These are phyloP conservation scores for Biston betularia DNA, from an alignment of 2,888 invertebrate genomes.

Conservation along the genomic window DNA sequence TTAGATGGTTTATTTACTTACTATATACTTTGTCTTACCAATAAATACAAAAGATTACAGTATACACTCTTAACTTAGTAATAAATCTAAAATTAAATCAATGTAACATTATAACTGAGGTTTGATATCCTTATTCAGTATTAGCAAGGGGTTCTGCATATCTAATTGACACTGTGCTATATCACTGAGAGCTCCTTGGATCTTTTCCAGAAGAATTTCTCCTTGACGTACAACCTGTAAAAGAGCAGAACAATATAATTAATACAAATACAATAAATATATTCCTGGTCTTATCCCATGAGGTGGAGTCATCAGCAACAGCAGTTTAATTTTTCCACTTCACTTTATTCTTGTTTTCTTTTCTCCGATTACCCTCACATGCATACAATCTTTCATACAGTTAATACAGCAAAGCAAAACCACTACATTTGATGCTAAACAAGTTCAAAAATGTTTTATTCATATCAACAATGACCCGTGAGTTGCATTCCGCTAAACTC, in stretches of 20 bases:
- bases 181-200: slow-evolving; percentile 96
- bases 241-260: not conserved
- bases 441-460: too few species aligned
- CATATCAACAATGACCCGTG: too few species aligned
- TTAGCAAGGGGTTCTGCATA: slow-evolving; percentile 90
- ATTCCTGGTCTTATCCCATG: too few species aligned
- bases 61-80: slow-evolving; percentile 8
- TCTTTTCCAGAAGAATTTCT: slow-evolving; percentile 93
- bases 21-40: not conserved
- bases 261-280: too few species aligned
- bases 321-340: too few species aligned
- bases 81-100: not conserved
- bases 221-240: slow-evolving; percentile 92
- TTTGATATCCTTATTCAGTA: slow-evolving; percentile 76
- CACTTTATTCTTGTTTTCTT: too few species aligned
- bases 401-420: too few species aligned
- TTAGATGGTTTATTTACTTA: not conserved
- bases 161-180: slow-evolving; percentile 97
- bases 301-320: too few species aligned
- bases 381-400: too few species aligned
- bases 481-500: too few species aligned
- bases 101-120: slow-evolving; percentile 70
- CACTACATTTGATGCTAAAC: too few species aligned
- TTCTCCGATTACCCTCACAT: too few species aligned
- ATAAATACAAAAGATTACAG: slow-evolving; percentile 15